Conservation (phyloP, 2,797 vertebrate species). For the Heliangelus exortis region DNA sequence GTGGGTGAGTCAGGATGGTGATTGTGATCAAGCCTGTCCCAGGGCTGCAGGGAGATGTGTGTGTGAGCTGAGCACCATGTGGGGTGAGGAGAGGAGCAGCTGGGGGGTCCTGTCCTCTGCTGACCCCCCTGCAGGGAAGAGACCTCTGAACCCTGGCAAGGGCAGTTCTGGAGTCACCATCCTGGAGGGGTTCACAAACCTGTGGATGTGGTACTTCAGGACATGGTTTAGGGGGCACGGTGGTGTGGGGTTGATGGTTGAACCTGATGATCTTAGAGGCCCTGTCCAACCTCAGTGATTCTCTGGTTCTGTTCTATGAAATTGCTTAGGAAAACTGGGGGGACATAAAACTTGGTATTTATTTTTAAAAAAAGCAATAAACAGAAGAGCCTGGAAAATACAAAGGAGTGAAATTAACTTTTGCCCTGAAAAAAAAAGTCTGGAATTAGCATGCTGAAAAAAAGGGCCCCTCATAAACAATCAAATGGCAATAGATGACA, state of each 20-base stretch:
- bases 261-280: too few species aligned
- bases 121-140: too few species aligned
- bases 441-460: not conserved
- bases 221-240: too few species aligned
- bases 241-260: too few species aligned
- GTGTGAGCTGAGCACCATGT: not conserved
- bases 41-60: not conserved
- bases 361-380: not conserved
- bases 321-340: not conserved
- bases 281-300: too few species aligned
- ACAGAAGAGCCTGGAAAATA: not conserved
- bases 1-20: fast-evolving
- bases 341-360: not conserved
- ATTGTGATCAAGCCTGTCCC: not conserved
- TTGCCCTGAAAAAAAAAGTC: not conserved
- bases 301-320: too few species aligned
- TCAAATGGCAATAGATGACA: not conserved
- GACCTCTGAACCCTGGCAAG: not conserved
- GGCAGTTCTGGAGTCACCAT: too few species aligned
- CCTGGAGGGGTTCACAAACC: too few species aligned
- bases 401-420: not conserved
- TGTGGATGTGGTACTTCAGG: too few species aligned
- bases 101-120: not conserved
- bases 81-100: fast-evolving
- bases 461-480: not conserved